Evolutionary conservation across 2,113 vertebrate species (phyloP).

Genomic region (Alethe diademata): DNA sequence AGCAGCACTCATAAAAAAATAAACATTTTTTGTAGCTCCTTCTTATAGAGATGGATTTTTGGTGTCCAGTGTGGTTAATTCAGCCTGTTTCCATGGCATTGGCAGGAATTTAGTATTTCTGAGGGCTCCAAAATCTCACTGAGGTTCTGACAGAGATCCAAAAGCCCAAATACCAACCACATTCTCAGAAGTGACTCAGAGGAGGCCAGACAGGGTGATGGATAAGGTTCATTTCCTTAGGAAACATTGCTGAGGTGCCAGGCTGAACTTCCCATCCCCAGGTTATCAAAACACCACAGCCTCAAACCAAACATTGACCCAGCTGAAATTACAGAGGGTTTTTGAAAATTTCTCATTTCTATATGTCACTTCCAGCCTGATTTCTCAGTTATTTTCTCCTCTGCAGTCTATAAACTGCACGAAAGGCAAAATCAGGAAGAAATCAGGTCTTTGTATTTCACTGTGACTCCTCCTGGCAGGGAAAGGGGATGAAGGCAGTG

Average conservation of each 20-base stretch:
- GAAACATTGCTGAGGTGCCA: background rate
- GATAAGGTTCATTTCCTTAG: background rate
- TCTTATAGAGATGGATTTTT: background rate
- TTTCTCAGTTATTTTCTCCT: background rate
- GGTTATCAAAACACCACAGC: background rate
- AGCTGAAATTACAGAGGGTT: background rate
- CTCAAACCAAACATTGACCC: background rate
- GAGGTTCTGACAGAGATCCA: background rate
- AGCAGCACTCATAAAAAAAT: background rate
- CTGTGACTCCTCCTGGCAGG: background rate
- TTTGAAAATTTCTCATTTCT: background rate
- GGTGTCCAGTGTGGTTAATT: background rate
- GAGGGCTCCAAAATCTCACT: background rate
- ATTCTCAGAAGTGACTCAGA: background rate
- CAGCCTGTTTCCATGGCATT: background rate
- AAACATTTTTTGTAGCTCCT: background rate
- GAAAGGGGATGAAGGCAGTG: background rate
- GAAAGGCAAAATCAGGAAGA: background rate
- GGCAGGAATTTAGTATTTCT: background rate
- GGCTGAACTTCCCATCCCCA: background rate
- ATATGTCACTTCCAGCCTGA: background rate
- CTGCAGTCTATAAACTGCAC: background rate
- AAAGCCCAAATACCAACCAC: background rate
- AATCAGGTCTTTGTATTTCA: slow-evolving; percentile 2
- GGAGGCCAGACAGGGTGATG: background rate